Percentiles rank a stretch among this genome's conserved stretches.
Conservation (phyloP, 2,797 vertebrate species). For the Cossypha polioptera region DNA sequence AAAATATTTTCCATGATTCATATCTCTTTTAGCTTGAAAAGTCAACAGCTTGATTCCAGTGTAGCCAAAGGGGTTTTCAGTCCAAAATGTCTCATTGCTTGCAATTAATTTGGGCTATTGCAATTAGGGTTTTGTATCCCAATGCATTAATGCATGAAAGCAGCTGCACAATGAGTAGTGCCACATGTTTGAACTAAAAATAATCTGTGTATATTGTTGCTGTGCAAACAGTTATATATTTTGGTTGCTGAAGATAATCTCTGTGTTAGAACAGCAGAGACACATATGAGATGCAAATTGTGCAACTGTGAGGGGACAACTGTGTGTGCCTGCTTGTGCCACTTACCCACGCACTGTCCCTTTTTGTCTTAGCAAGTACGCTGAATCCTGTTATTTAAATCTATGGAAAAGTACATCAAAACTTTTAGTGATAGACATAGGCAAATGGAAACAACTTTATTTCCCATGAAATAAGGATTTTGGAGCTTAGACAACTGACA, state of each 20-base stretch:
- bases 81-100: constrained; percentile 45
- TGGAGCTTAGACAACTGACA: not conserved
- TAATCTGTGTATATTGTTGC: constrained; percentile 50
- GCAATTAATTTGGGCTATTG: constrained; percentile 45
- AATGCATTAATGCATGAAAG: constrained; percentile 24
- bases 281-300: not conserved
- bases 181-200: constrained; percentile 68
- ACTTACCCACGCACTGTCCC: not conserved
- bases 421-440: not conserved
- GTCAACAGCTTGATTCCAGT: constrained; percentile 12
- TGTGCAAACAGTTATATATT: constrained; percentile 7
- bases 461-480: constrained; percentile 22
- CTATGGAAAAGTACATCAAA: not conserved
- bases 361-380: not conserved
- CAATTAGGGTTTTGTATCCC: constrained; percentile 15
- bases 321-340: not conserved
- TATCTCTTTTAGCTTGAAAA: constrained; percentile 58
- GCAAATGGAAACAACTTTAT: not conserved
- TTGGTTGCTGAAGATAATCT: constrained; percentile 53
- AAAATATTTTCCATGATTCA: constrained; percentile 67
- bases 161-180: constrained; percentile 47
- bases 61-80: constrained; percentile 31
- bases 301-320: not conserved
- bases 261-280: not conserved
- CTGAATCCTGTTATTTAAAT: not conserved